Base-by-base conservation (phyloP, 2,888 invertebrate genomes). In the Eupithecia pulchellata region DNA sequence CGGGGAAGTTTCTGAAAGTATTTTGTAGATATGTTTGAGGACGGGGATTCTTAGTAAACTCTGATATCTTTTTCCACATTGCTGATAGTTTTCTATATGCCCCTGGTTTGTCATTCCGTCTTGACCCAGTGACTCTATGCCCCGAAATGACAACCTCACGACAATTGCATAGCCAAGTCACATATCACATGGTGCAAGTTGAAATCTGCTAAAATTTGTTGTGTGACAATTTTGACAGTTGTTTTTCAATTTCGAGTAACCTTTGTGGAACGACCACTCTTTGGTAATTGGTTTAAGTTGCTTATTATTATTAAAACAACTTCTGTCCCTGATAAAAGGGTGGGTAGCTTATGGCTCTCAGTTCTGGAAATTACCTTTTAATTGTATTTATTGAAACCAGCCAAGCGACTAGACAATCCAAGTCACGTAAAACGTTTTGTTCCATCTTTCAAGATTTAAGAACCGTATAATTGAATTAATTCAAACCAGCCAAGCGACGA, bases 121-220 rank as follows among this genome's bases (percentile, higher is more conserved):
- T 9, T 66, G 72, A 58, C 72, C 72, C 52, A 69, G 27, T 72
- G 69, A 69, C 72, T 69, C 58, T n/a, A 27, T 64, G 63, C 66
- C 64, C 66, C 66, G 66, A 65, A 61, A 57, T 34, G 58, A 58
- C 64, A 34, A 61, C 60, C 47, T 69, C 64, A 71, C 71, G 60
- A 71, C 64, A 4, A 57, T 68, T 66, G 63, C 63, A 64, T 36
- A 60, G 66, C 32, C 17, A 52, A 63, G 69, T 30, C 20, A 25
- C 13, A 52, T 52, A 25, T 52, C 47, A 20, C 47, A 47, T 69
- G 66, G 60, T 69, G 66, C 64, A 69, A 72, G 25, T 29, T 47
- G 64, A 69, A 69, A 69, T 67, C 69, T 73, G 69, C 60, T 67
- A 69, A 73, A 73, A 66, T 29, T 64, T 27, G 52, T 55, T 13